Evolutionary conservation across 2,888 invertebrate genomes (phyloP), one percentile per base, ranked within the genome.

Genomic region (Drosophila longiperda): DNA sequence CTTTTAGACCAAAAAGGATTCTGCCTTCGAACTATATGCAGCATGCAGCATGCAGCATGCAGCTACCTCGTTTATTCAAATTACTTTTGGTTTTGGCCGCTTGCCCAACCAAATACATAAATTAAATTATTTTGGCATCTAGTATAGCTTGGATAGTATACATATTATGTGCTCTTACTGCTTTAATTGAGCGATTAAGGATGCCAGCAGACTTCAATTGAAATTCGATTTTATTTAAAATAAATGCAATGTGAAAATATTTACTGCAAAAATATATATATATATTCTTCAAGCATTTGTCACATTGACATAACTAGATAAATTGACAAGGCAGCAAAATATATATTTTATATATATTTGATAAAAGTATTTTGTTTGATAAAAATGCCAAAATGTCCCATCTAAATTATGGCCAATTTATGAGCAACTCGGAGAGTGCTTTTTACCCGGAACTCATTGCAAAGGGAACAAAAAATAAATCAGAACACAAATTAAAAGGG

Each of bases 181-280:
- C 70, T 76, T 79, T 84, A 83, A 87, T 85, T 79, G 84, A 73
- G 71, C 64, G 75, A 84, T 78, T 62, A 57, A 71, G 66, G 59
- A 48, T 50, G 52, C 32, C 34, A 53, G 32, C 32, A 26, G 45
- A 53, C 42, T 7, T 11, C 15, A 36, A 53, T n/a, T 66, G 23
- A 17, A 15, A 38, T 33, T 66, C 26, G 36, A 23, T 12, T 38
- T 42, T 40, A 26, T 26, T 42, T n/a, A 32, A 23, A 20, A 12
- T 17, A 55, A 29, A 57, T 52, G 42, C 9, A 23, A 23, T 15
- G 6, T 9, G 29, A 42, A 42, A 32, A 57, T 40, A 1, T 8
- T 32, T 7, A 9, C 1, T 8, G 4, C 7, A 29, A 26, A 2
- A 26, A 23, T 26, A 49, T 9, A 15, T 15, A 52, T 23, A 15